phyloP scores from a whole-genome alignment of 2,888 invertebrate genomes.

The Tanytarsus gracilentus region DNA sequence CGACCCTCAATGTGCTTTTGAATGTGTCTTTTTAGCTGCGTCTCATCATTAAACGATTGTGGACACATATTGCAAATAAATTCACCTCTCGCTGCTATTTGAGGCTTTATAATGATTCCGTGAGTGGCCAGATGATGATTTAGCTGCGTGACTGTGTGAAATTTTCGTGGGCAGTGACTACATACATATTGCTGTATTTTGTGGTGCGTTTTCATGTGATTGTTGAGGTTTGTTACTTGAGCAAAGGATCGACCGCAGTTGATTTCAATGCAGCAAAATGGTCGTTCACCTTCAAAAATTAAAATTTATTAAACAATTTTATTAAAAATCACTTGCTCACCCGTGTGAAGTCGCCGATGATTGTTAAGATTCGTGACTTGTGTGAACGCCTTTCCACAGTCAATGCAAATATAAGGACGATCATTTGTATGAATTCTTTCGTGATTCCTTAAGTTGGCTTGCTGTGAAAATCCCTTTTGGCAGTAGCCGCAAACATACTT shows the following conservation, averaged over 20 bases:
- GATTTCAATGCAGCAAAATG: conserved; percentile 43
- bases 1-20: conserved; percentile 44
- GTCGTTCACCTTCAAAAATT: conserved; percentile 32
- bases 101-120: conserved; percentile 43
- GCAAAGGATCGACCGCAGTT: conserved; percentile 44
- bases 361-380: conserved; percentile 44
- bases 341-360: conserved; percentile 43
- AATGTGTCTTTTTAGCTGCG: conserved; percentile 42
- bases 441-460: conserved; percentile 44
- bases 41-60: conserved; percentile 43
- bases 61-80: conserved; percentile 43
- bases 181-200: conserved; percentile 44
- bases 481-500: conserved; percentile 43
- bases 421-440: conserved; percentile 44
- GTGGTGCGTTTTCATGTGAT: conserved; percentile 45
- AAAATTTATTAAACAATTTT: background rate
- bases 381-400: conserved; percentile 44
- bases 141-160: conserved; percentile 43
- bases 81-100: conserved; percentile 43
- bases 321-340: conserved; percentile 34
- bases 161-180: conserved; percentile 44
- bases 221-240: conserved; percentile 44
- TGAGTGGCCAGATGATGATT: conserved; percentile 44
- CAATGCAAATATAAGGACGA: conserved; percentile 36
- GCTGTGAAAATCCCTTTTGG: conserved; percentile 40